Conservation (phyloP, 2,888 invertebrate species). For the Malthinus flaveolus region DNA sequence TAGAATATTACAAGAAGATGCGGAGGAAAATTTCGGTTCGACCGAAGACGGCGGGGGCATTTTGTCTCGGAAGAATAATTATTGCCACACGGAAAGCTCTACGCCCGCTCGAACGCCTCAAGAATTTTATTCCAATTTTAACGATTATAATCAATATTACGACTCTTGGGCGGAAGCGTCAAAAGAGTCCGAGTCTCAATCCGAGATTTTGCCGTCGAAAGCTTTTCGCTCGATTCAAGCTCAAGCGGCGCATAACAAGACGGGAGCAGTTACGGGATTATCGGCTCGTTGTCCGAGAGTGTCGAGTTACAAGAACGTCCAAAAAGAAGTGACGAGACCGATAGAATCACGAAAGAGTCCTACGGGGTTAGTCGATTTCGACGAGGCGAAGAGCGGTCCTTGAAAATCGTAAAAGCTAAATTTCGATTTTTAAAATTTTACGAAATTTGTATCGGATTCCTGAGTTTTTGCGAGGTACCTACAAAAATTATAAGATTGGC, state of each 20-base stretch:
- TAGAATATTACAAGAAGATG: conserved; percentile 61
- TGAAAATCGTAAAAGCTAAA: conserved; percentile 37
- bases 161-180: conserved; percentile 57
- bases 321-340: conserved; percentile 56
- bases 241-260: conserved; percentile 50
- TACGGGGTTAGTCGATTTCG: background rate
- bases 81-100: conserved; percentile 56
- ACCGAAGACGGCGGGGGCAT: conserved; percentile 50
- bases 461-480: conserved; percentile 43
- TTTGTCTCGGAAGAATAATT: conserved; percentile 44
- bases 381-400: conserved; percentile 35
- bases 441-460: conserved; percentile 38
- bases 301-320: conserved; percentile 62
- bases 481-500: conserved; percentile 29
- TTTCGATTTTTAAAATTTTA: conserved; percentile 36
- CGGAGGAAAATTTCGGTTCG: conserved; percentile 52
- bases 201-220: conserved; percentile 61
- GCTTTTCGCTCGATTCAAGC: conserved; percentile 62
- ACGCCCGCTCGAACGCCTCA: conserved; percentile 58
- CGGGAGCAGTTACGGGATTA: conserved; percentile 55
- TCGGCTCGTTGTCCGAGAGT: conserved; percentile 67
- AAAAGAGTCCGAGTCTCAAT: conserved; percentile 41
- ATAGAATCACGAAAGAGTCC: conserved; percentile 43
- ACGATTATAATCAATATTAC: conserved; percentile 60
- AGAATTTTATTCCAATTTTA: conserved; percentile 53